Evolutionary conservation across 2,113 vertebrate genomes (phyloP).

Genomic region (Eudyptes chrysolophus): DNA sequence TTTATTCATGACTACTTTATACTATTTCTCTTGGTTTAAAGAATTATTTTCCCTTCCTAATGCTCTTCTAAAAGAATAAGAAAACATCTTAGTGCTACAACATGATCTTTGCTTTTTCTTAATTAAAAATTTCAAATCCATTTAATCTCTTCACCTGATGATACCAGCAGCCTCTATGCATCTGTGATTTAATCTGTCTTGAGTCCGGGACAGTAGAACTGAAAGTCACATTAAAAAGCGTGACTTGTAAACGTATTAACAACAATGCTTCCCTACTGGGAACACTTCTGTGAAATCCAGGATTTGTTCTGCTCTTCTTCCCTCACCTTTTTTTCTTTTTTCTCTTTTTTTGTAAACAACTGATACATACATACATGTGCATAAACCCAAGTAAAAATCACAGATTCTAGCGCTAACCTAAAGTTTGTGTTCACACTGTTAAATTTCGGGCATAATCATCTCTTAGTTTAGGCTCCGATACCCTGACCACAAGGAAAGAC

Average conservation of each 20-base stretch:
- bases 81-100: neutral
- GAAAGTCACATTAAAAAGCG: neutral
- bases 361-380: neutral
- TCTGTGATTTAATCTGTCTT: constrained; percentile 30
- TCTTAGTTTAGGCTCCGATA: neutral
- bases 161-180: neutral
- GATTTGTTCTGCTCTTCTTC: constrained; percentile 24
- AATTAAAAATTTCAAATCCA: constrained; percentile 46
- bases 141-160: constrained; percentile 40
- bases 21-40: neutral
- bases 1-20: constrained; percentile 6
- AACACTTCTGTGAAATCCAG: constrained; percentile 21
- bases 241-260: constrained; percentile 16
- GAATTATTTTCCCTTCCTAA: neutral
- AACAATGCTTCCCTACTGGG: neutral
- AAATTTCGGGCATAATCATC: neutral
- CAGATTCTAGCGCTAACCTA: neutral
- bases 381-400: neutral
- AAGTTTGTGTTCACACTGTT: neutral
- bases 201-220: neutral
- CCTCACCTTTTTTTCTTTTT: neutral
- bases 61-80: neutral
- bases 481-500: neutral
- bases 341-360: neutral
- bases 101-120: neutral